Evolutionary conservation across 37 sponge, comb jelly and placozoan species (phyloP).

Genomic region (Beroe forskalii): DNA sequence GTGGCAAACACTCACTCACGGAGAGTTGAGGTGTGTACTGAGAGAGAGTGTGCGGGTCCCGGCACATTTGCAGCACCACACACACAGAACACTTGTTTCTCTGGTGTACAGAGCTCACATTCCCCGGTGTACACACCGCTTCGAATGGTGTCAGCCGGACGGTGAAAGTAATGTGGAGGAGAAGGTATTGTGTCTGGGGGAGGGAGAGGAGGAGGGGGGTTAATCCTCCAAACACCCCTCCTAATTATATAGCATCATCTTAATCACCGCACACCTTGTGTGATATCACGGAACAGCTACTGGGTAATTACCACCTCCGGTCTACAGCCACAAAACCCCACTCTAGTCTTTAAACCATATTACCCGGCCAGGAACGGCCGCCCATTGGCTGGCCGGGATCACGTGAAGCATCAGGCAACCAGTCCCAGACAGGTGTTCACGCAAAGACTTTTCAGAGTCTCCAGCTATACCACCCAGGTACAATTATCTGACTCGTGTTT

Average conservation of each 20-base stretch:
- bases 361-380: neutral
- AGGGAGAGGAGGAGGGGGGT: too few relatives aligned
- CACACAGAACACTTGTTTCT: neutral
- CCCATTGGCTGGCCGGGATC: neutral
- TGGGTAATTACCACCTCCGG: constrained; percentile 17
- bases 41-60: constrained; percentile 1
- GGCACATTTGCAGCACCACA: too few relatives aligned
- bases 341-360: neutral
- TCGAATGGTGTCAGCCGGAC: constrained; percentile 5
- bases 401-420: neutral
- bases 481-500: constrained; percentile 37
- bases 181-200: too few relatives aligned
- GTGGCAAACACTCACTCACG: neutral
- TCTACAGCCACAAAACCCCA: neutral
- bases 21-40: neutral
- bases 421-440: neutral
- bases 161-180: neutral
- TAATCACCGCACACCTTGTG: neutral
- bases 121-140: constrained; percentile 16
- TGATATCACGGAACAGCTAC: neutral
- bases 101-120: neutral
- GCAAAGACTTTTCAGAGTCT: neutral
- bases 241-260: neutral
- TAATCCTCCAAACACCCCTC: too few relatives aligned
- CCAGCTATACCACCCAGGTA: constrained; percentile 18